Evolutionary conservation across 2,888 invertebrate genomes (phyloP).

Genomic region (Diadegma fenestrale): DNA sequence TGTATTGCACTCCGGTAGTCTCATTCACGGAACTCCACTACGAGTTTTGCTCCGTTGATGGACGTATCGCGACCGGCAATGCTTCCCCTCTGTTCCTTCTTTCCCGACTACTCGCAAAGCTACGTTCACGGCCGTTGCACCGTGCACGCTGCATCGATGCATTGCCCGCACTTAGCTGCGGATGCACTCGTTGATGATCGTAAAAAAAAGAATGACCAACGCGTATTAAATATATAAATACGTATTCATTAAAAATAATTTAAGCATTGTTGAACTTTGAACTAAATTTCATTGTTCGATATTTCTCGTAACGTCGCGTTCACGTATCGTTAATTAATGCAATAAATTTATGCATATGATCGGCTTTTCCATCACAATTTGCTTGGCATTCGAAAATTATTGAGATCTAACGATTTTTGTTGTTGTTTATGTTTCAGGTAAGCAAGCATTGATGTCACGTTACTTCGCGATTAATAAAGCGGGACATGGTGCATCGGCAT

Average conservation of each 20-base stretch:
- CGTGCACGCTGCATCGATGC: slow-evolving; percentile 24
- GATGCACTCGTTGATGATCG: slow-evolving; percentile 22
- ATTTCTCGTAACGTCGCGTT: neutral
- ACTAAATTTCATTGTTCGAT: neutral
- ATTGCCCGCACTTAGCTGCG: slow-evolving; percentile 7
- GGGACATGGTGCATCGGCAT: neutral
- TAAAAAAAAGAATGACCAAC: neutral
- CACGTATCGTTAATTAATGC: neutral
- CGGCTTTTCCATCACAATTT: neutral
- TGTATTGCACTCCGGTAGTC: slow-evolving; percentile 62
- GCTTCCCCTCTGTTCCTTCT: slow-evolving; percentile 3
- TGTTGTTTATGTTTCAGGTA: slow-evolving; percentile 58
- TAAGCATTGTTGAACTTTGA: neutral
- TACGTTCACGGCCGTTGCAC: slow-evolving; percentile 67
- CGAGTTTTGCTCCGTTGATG: slow-evolving; percentile 68
- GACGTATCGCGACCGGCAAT: slow-evolving; percentile 61
- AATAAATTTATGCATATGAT: neutral
- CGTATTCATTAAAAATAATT: neutral
- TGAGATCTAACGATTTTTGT: neutral
- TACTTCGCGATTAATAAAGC: neutral
- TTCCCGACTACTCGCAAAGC: slow-evolving; percentile 50
- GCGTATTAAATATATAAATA: neutral
- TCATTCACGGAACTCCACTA: slow-evolving; percentile 69
- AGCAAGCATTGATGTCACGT: slow-evolving; percentile 6
- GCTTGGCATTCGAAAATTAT: neutral